Conservation (phyloP, 2,888 invertebrate species). For the Pimpla rufipes region DNA sequence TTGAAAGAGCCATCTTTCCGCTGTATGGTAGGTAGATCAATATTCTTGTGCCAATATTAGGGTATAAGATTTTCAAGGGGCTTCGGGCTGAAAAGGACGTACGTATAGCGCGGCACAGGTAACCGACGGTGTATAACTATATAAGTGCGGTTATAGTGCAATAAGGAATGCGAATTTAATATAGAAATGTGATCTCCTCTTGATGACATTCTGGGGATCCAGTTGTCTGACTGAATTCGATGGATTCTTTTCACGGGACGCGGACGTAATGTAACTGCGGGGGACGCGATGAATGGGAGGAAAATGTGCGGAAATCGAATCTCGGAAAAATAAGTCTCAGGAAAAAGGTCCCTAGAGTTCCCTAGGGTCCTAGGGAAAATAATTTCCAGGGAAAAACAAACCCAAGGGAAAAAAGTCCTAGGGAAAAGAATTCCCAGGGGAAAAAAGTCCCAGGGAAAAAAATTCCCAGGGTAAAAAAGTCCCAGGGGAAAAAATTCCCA, state of each 20-base stretch:
- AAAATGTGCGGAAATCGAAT: no score
- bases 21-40: conserved; percentile 33
- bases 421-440: no score
- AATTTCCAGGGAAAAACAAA: no score
- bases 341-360: no score
- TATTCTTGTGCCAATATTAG: conserved; percentile 58
- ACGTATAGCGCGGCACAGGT: conserved; percentile 26
- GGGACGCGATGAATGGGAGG: no score
- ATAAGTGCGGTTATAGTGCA: not conserved
- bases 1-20: conserved; percentile 63
- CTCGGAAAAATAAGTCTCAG: no score
- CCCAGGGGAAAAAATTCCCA: no score
- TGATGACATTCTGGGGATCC: conserved; percentile 10
- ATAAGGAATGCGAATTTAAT: conserved; percentile 32
- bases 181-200: conserved; percentile 38
- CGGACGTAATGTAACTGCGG: no score
- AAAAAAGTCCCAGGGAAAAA: no score
- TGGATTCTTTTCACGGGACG: not conserved
- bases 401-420: no score
- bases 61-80: conserved; percentile 56
- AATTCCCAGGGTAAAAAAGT: no score
- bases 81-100: conserved; percentile 50
- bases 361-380: no score
- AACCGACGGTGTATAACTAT: conserved; percentile 21
- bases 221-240: conserved; percentile 44